Evolutionary conservation across 2,113 vertebrate genomes (phyloP).

Genomic region (Pelusios castaneus): DNA sequence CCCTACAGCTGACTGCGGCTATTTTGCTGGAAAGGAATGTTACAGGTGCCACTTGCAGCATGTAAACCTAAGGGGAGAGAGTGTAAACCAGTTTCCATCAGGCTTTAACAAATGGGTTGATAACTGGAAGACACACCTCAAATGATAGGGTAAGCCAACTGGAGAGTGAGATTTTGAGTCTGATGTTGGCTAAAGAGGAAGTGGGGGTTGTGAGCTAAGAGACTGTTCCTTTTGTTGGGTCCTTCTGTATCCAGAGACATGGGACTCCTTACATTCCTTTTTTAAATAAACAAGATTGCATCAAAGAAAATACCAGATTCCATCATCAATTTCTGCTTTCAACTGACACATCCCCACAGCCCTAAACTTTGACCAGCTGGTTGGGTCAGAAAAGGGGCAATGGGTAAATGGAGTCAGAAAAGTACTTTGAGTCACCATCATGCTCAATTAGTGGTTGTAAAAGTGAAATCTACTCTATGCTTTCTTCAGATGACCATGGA

Average conservation of each 20-base stretch:
- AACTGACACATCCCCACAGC: background rate
- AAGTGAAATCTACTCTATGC: slow-evolving; percentile 12
- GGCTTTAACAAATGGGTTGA: background rate
- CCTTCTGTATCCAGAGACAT: background rate
- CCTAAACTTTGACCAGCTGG: background rate
- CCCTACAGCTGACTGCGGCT: background rate
- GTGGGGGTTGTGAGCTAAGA: background rate
- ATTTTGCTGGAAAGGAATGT: background rate
- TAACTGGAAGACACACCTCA: background rate
- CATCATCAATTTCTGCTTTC: background rate
- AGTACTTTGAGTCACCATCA: background rate
- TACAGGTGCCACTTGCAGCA: background rate
- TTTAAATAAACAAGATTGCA: background rate
- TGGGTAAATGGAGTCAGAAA: background rate
- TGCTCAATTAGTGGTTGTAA: background rate
- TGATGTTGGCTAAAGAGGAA: background rate
- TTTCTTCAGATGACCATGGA: background rate
- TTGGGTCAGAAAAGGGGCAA: background rate
- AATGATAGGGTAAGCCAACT: fast-evolving
- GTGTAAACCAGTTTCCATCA: background rate
- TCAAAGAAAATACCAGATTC: background rate
- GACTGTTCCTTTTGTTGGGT: background rate
- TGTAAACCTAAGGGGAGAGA: background rate
- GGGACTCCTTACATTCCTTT: background rate
- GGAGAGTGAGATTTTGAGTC: background rate